These are phyloP conservation scores for Phymatocera aterrima DNA, from an alignment of 2,888 invertebrate genomes.

Conservation along the genomic window DNA sequence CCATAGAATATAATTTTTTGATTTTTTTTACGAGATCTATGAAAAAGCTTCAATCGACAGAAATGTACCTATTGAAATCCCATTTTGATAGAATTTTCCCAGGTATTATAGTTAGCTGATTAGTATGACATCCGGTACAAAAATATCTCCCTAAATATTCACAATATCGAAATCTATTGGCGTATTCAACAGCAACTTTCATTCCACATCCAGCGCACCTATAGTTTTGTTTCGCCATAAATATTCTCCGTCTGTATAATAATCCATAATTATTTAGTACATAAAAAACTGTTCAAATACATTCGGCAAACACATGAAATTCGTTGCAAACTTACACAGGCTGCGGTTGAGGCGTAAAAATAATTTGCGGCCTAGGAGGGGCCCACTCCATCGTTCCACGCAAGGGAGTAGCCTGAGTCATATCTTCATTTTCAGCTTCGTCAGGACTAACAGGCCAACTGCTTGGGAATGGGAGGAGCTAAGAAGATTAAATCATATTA, in stretches of 20 bases:
- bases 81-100: slow-evolving; percentile 81
- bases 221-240: slow-evolving; percentile 85
- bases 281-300: not conserved
- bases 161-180: slow-evolving; percentile 87
- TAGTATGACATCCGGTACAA: slow-evolving; percentile 91
- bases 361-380: slow-evolving; percentile 89
- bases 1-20: too few relatives aligned
- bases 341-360: slow-evolving; percentile 85
- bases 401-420: slow-evolving; percentile 75
- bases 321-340: slow-evolving; percentile 78
- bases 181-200: slow-evolving; percentile 84
- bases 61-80: slow-evolving; percentile 78
- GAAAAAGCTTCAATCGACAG: too few relatives aligned
- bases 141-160: slow-evolving; percentile 90
- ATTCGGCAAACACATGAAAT: not conserved
- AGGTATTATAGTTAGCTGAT: slow-evolving; percentile 84
- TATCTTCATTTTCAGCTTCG: slow-evolving; percentile 74
- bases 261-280: slow-evolving; percentile 51
- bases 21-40: too few relatives aligned
- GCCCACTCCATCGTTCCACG: slow-evolving; percentile 90
- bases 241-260: slow-evolving; percentile 79
- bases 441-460: slow-evolving; percentile 84
- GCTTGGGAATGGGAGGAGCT: slow-evolving; percentile 85
- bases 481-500: slow-evolving; percentile 47
- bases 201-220: slow-evolving; percentile 92